Percentiles rank a stretch among this genome's conserved stretches.
These are phyloP conservation scores for Hylaea fasciaria DNA, from an alignment of 2,888 invertebrate genomes.

Conservation along the genomic window DNA sequence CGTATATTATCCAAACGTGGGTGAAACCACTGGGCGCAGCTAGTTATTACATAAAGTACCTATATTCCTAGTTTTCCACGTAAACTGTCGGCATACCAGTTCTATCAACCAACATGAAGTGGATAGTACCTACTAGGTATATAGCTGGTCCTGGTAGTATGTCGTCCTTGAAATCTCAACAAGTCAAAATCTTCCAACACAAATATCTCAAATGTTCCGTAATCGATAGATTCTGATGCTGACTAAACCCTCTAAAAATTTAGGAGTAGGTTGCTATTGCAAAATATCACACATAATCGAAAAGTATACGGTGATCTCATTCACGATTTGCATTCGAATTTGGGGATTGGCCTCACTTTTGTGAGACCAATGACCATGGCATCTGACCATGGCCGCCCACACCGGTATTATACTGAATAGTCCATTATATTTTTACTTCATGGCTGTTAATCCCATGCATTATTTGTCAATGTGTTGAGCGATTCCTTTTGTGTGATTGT, in stretches of 20 bases:
- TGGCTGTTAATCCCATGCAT: constrained; percentile 32
- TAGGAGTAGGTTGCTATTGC: constrained; percentile 32
- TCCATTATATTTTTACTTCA: constrained; percentile 31
- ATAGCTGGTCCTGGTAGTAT: too few species aligned
- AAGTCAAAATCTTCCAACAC: background rate
- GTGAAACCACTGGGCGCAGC: too few species aligned
- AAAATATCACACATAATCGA: constrained; percentile 43
- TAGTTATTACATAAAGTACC: too few species aligned
- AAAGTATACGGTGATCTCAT: constrained; percentile 67
- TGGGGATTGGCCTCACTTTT: constrained; percentile 58
- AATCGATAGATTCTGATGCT: constrained; percentile 13
- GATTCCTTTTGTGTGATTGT: constrained; percentile 23
- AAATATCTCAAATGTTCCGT: constrained; percentile 7
- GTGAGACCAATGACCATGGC: constrained; percentile 25
- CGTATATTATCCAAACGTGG: too few species aligned
- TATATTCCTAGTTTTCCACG: too few species aligned
- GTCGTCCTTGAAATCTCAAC: too few species aligned
- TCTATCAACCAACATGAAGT: too few species aligned
- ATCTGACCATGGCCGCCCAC: constrained; percentile 52
- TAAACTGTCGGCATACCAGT: too few species aligned
- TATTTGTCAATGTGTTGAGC: constrained; percentile 25
- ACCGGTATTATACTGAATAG: constrained; percentile 8
- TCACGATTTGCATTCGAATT: constrained; percentile 69
- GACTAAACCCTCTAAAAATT: constrained; percentile 45
- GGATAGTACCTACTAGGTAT: too few species aligned